Percentiles rank a stretch among this genome's conserved stretches.
Conservation (phyloP, 2,113 vertebrate genomes). For the Heterocephalus glaber region DNA sequence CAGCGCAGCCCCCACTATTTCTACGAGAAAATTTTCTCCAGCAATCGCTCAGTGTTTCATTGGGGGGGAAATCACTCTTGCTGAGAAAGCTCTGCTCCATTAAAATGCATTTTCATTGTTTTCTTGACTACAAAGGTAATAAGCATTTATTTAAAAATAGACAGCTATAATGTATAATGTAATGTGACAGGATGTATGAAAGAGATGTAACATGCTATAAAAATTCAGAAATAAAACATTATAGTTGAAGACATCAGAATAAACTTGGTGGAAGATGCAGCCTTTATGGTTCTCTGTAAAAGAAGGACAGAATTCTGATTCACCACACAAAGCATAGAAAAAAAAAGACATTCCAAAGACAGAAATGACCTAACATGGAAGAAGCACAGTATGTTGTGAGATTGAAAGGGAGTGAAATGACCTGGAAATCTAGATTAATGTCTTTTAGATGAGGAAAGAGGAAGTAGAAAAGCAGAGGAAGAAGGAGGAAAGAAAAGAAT, state of each 20-base stretch:
- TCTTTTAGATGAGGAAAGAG: neutral
- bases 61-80: neutral
- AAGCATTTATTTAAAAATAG: neutral
- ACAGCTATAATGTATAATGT: neutral
- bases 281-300: neutral
- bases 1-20: neutral
- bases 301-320: neutral
- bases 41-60: neutral
- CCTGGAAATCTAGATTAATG: neutral
- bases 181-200: neutral
- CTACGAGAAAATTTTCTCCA: conserved; percentile 7
- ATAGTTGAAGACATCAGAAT: neutral
- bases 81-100: neutral
- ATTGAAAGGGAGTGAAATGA: neutral
- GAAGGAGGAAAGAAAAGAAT: neutral
- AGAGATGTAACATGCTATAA: neutral
- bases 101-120: conserved; percentile 1
- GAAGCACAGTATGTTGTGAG: neutral
- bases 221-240: neutral
- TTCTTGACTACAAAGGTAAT: neutral
- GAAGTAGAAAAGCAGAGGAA: neutral
- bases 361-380: neutral
- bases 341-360: neutral
- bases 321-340: neutral
- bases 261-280: neutral